Base-by-base conservation (phyloP, 2,888 invertebrate species). In the Pterostichus madidus region DNA sequence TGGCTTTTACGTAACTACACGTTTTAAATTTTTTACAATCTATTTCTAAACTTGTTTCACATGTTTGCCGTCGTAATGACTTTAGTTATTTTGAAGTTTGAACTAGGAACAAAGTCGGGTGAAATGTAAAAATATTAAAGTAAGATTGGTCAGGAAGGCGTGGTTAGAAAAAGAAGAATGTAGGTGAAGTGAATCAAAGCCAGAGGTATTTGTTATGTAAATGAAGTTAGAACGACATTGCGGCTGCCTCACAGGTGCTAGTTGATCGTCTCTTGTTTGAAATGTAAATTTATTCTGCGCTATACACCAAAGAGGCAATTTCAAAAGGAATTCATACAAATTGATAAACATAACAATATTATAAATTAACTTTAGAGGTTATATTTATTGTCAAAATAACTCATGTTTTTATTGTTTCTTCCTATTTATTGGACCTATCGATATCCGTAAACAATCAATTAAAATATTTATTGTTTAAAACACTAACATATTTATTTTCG, bases 151-250 rank as follows among this genome's bases (percentile, higher is more conserved):
- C 0, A 10, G 2, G 31, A 4, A 59, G 59, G 59, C 59, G 59
- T 59, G 59, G 59, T 24, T 59, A 53, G 10, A 59, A 7, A 39
- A 39, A 39, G 39, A 59, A 31, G 39, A 64, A 64, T 35, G 31
- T 64, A 39, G 64, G 39, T 39, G 64, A 64, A 2, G 24, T 24
- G 24, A 24, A 2, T 24, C 24, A 24, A 24, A 24, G 35, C 13
- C 39, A 64, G 35, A 64, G 13, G 24, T 64, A 64, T 64, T 64
- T 64, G 64, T 64, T 35, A 64, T 64, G 64, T 10, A 64, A 64
- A 64, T 64, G 31, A 64, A 13, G 39, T 31, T 31, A 13, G n/a
- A 39, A 39, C 8, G 39, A 39, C 39, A 39, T 13, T 8, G 64
- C 32, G 11, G 32, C 32, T 64, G 35, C 35, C 39, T 13, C 13